phyloP scores from a whole-genome alignment of 1,140 invertebrate genomes.

The Heliconius hermathena region DNA sequence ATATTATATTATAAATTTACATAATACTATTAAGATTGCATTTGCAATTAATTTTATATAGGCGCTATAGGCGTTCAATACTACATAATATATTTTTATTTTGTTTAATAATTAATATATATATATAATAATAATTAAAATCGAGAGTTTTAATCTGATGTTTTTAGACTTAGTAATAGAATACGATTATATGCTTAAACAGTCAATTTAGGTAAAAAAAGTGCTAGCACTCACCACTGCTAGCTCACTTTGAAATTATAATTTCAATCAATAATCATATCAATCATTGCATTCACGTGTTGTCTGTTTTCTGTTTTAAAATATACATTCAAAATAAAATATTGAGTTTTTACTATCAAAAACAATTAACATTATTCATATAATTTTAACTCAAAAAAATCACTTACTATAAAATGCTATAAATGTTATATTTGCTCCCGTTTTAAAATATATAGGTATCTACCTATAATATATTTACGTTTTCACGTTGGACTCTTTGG shows the following conservation, averaged over 20 bases:
- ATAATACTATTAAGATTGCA: not conserved
- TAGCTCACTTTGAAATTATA: too few relatives aligned
- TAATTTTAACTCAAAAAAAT: not conserved
- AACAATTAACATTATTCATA: not conserved
- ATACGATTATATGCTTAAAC: too few relatives aligned
- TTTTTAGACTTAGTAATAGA: too few relatives aligned
- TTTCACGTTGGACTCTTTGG: constrained; percentile 18
- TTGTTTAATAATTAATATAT: not conserved
- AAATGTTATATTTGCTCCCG: not conserved
- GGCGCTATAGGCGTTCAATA: not conserved
- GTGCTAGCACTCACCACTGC: too few relatives aligned
- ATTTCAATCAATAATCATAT: not conserved
- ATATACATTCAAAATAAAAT: not conserved
- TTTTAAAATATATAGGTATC: not conserved
- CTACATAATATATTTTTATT: too few relatives aligned
- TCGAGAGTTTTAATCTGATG: not conserved
- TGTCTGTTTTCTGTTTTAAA: too few relatives aligned
- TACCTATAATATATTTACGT: constrained; percentile 13
- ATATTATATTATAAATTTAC: not conserved
- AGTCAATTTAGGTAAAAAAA: too few relatives aligned
- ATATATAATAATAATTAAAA: not conserved
- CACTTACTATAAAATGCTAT: not conserved
- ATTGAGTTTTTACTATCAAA: not conserved
- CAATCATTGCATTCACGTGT: not conserved
- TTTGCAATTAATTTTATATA: not conserved